Percentiles rank a stretch among this genome's conserved stretches.
Conservation (phyloP, 2,888 invertebrate species). For the Boloria euphrosyne region DNA sequence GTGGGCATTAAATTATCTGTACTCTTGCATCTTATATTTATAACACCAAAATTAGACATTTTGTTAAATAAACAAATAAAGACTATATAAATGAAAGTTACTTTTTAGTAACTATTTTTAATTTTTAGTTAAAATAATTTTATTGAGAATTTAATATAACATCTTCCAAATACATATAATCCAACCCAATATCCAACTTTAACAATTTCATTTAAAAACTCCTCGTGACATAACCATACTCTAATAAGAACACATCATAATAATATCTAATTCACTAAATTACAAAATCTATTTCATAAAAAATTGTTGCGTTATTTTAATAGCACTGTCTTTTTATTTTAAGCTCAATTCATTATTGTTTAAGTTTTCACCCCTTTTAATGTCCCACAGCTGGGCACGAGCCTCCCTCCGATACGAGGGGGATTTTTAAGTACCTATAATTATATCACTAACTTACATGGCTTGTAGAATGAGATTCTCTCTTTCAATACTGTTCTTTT, state of each 20-base stretch:
- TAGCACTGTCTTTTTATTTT: conserved; percentile 29
- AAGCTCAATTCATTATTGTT: conserved; percentile 37
- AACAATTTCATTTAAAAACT: conserved; percentile 14
- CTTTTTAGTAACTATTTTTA: too few species aligned
- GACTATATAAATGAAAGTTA: too few species aligned
- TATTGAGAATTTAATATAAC: too few species aligned
- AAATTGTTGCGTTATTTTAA: conserved; percentile 25
- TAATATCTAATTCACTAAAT: conserved; percentile 25
- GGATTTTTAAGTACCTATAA: conserved; percentile 24
- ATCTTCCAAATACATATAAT: not conserved
- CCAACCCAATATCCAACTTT: conserved; percentile 1
- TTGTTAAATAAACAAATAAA: too few species aligned
- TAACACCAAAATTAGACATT: too few species aligned
- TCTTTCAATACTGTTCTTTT: conserved; percentile 31
- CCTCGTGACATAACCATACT: not conserved
- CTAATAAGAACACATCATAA: conserved; percentile 33
- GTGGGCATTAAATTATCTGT: conserved; percentile 8
- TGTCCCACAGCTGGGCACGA: too few species aligned
- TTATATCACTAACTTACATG: conserved; percentile 29
- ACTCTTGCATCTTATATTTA: not conserved
- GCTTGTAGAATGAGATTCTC: conserved; percentile 37
- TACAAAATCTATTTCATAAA: conserved; percentile 32
- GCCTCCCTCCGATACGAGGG: too few species aligned
- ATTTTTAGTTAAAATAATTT: too few species aligned
- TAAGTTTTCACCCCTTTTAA: not conserved